Evolutionary conservation across 2,797 vertebrate species (phyloP).

Genomic region (Sebastes trivittatus): DNA sequence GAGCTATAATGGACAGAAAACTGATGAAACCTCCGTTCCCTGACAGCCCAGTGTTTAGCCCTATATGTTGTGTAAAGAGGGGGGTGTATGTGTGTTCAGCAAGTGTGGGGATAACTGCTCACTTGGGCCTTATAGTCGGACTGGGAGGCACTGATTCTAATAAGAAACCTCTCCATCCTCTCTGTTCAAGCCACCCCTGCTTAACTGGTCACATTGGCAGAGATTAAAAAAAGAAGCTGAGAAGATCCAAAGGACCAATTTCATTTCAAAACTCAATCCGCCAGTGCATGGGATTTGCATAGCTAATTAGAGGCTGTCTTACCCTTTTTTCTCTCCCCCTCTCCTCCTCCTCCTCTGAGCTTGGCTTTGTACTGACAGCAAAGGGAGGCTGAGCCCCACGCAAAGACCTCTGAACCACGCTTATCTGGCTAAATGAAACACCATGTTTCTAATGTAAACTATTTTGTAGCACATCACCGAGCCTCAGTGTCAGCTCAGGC

Average conservation of each 20-base stretch:
- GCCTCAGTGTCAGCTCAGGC: slow-evolving; percentile 58
- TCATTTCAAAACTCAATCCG: slow-evolving; percentile 78
- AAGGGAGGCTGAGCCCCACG: slow-evolving; percentile 69
- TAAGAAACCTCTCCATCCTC: slow-evolving; percentile 71
- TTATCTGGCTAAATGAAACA: slow-evolving; percentile 80
- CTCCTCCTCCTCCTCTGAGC: slow-evolving; percentile 52
- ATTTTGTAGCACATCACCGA: slow-evolving; percentile 56
- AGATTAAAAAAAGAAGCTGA: slow-evolving; percentile 61
- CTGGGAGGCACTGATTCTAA: slow-evolving; percentile 46
- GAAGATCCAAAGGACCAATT: slow-evolving; percentile 81
- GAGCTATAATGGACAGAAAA: slow-evolving; percentile 64
- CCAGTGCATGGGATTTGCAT: slow-evolving; percentile 81
- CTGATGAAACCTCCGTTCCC: slow-evolving; percentile 59
- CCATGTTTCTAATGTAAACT: slow-evolving; percentile 74
- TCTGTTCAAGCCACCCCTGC: slow-evolving; percentile 60
- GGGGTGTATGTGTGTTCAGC: slow-evolving; percentile 10
- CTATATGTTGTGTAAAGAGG: slow-evolving; percentile 8
- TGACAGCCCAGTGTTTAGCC: slow-evolving; percentile 47
- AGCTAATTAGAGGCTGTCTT: slow-evolving; percentile 78
- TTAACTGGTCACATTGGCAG: slow-evolving; percentile 64
- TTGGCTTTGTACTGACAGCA: slow-evolving; percentile 82
- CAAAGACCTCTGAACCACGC: slow-evolving; percentile 77
- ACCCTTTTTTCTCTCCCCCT: slow-evolving; percentile 12
- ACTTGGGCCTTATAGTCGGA: slow-evolving; percentile 46
- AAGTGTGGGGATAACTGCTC: slow-evolving; percentile 62